Conservation (phyloP, 2,797 vertebrate species). For the Anguilla pacifica region DNA sequence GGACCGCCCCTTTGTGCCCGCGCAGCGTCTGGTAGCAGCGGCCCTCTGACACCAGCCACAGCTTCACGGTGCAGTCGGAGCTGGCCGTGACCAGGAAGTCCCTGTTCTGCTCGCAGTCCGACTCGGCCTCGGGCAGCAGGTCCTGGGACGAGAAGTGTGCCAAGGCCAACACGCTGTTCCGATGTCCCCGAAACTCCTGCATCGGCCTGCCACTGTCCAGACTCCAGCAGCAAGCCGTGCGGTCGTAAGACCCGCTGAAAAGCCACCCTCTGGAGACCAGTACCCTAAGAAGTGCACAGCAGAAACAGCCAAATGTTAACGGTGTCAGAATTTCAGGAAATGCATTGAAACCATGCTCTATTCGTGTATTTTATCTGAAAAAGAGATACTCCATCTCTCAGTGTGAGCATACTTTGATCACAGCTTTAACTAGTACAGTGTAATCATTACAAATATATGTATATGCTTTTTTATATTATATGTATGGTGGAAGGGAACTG, state of each 20-base stretch:
- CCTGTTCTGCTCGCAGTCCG: slow-evolving; percentile 50
- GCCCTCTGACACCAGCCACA: slow-evolving; percentile 78
- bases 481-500: neutral
- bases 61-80: slow-evolving; percentile 75
- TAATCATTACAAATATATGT: neutral
- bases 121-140: slow-evolving; percentile 60
- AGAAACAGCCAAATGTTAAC: neutral
- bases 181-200: slow-evolving; percentile 75
- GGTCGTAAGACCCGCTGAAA: slow-evolving; percentile 78
- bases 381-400: neutral
- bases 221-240: slow-evolving; percentile 75
- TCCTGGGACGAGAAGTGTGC: slow-evolving; percentile 72
- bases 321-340: neutral
- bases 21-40: slow-evolving; percentile 76
- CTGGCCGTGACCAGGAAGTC: slow-evolving; percentile 78
- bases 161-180: slow-evolving; percentile 74
- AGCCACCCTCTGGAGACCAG: slow-evolving; percentile 71
- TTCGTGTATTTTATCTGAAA: neutral
- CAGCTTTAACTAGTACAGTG: neutral
- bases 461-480: neutral
- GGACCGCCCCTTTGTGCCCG: slow-evolving; percentile 75
- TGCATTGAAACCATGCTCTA: neutral
- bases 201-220: slow-evolving; percentile 68
- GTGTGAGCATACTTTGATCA: neutral
- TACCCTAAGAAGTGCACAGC: slow-evolving; percentile 61